Percentiles rank a stretch among this genome's conserved stretches.
Conservation (phyloP, 2,797 vertebrate genomes). For the Anniella stebbinsi region DNA sequence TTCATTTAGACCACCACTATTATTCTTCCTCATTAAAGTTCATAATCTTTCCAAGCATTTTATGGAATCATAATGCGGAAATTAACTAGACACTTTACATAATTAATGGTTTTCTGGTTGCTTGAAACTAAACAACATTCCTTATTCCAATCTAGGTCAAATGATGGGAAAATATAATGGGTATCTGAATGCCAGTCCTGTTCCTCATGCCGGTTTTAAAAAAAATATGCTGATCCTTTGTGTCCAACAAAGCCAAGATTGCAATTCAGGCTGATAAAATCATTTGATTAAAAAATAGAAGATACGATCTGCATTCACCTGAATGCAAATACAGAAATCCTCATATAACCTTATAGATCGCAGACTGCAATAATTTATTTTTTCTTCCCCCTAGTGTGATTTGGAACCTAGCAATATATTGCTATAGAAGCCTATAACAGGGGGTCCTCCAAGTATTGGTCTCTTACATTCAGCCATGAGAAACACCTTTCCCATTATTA, state of each 20-base stretch:
- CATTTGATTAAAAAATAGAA: conserved; percentile 19
- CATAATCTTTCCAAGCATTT: conserved; percentile 7
- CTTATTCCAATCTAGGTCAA: neutral
- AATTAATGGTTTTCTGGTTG: conserved; percentile 9
- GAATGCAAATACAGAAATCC: neutral
- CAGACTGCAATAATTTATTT: rapidly evolving
- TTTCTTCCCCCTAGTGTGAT: neutral
- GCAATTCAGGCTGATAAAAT: neutral
- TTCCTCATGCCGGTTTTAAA: neutral
- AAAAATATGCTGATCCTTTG: neutral
- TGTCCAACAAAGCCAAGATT: neutral
- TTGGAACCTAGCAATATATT: neutral
- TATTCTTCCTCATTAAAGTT: neutral
- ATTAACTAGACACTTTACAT: conserved; percentile 12
- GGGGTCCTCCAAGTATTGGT: neutral
- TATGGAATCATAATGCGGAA: conserved; percentile 5
- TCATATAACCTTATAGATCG: neutral
- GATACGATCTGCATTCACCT: neutral
- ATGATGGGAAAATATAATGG: neutral
- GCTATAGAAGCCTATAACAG: neutral
- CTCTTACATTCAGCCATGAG: neutral
- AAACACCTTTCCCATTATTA: neutral
- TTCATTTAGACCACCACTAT: neutral
- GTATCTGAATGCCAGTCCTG: neutral
- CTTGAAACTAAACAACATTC: neutral